Base-by-base conservation (phyloP, 1,140 invertebrate genomes). In the Cardiocondyla obscurior region DNA sequence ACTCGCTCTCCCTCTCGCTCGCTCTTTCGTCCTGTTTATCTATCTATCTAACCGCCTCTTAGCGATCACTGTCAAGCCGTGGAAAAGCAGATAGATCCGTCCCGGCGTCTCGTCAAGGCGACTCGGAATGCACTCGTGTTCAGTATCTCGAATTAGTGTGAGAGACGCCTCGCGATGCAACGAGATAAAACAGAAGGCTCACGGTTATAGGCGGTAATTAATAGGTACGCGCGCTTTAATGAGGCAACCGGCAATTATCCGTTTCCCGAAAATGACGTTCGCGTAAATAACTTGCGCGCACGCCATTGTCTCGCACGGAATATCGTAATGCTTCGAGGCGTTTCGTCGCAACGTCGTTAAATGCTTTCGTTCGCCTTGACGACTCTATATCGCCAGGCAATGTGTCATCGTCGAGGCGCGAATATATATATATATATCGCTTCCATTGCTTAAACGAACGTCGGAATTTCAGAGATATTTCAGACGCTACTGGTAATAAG, bases 1-100 rank as follows among this genome's bases (percentile, higher is more conserved):
- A n/a, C n/a, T n/a, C n/a, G n/a, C n/a, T n/a, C 25, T 14, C 22
- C 30, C n/a, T 25, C 49, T 30, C 73, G 14, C 22, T 62, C 44
- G 39, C 55, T 60, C 55, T 60, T 22, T 33, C 30, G 36, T 82
- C 22, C 33, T 51, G 69, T 76, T 64, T 58, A 30, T 82, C 42
- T 51, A 51, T 25, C n/a, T 57, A 76, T 76, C 57, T 82, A 77
- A 25, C 55, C 44, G 58, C 64, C 55, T 83, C 55, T 62, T 53
- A 69, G 73, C 77, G 77, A 87, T 83, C 73, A 73, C 53, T 51
- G 65, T 69, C 81, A 36, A 70, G 36, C 70, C 82, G 70, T 44
- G 82, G 57, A 87, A 87, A 88, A 88, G 67, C 85, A 74, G 39
- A 79, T 30, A 53, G 49, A 55, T 53, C 36, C 62, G 49, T 79